A percentile compares a stretch with the other conserved stretches of the same genome.
Conservation (phyloP, 2,888 invertebrate genomes). For the Laothoe populi region DNA sequence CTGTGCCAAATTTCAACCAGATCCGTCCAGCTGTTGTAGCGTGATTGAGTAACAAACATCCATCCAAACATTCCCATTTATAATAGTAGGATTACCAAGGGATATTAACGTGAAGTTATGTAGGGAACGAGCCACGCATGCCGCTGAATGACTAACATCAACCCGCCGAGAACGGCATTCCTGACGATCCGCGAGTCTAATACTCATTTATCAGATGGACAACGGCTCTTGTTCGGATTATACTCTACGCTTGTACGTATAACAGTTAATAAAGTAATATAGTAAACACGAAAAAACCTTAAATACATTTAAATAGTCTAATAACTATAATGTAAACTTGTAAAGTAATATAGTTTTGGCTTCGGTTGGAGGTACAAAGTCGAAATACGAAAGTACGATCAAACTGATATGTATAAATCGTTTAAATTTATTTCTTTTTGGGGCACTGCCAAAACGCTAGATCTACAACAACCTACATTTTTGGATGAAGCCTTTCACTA, state of each 20-base stretch:
- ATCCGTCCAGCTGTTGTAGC: too few species aligned
- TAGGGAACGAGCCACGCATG: conserved; percentile 39
- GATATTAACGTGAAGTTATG: conserved; percentile 22
- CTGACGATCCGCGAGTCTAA: conserved; percentile 55
- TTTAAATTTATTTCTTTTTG: conserved; percentile 23
- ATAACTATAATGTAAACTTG: background rate
- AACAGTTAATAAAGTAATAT: too few species aligned
- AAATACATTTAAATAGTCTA: too few species aligned
- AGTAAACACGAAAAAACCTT: too few species aligned
- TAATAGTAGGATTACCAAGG: too few species aligned
- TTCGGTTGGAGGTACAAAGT: background rate
- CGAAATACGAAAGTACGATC: conserved; percentile 26
- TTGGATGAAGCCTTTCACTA: conserved; percentile 16
- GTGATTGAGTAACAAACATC: too few species aligned
- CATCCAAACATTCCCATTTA: too few species aligned
- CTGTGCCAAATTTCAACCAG: too few species aligned
- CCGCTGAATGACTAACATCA: conserved; percentile 57
- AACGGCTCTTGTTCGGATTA: conserved; percentile 65
- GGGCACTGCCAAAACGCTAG: conserved; percentile 7
- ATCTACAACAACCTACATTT: conserved; percentile 11
- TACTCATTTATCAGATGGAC: conserved; percentile 54
- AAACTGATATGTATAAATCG: conserved; percentile 17
- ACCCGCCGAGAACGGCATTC: conserved; percentile 71
- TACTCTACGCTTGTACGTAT: conserved; percentile 38
- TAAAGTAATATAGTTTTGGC: too few species aligned